Conservation (phyloP, 2,797 vertebrate genomes). For the Spinibarbus caldwelli region DNA sequence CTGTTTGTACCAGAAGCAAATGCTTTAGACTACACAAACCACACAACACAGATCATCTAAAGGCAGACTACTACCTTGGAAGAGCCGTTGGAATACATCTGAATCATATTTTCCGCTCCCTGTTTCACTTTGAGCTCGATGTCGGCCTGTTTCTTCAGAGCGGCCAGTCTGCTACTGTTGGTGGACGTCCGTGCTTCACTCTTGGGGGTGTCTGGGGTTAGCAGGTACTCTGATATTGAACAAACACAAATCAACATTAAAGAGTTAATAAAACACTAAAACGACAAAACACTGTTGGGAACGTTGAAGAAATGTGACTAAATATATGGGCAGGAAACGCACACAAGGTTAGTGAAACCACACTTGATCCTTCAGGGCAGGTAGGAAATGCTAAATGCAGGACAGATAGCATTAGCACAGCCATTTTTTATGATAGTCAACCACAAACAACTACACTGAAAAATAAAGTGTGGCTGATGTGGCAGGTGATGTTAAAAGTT, state of each 20-base stretch:
- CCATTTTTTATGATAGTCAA: neutral
- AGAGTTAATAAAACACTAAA: slow-evolving; percentile 15
- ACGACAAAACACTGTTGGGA: slow-evolving; percentile 1
- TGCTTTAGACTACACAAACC: no score
- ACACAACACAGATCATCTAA: neutral
- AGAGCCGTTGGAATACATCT: slow-evolving; percentile 90
- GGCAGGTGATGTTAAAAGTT: neutral
- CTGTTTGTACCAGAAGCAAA: no score
- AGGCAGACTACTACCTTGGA: slow-evolving; percentile 80
- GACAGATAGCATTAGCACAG: neutral
- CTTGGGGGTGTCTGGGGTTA: slow-evolving; percentile 87
- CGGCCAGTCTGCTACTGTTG: slow-evolving; percentile 81
- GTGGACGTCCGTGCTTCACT: slow-evolving; percentile 80
- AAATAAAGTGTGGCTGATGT: neutral
- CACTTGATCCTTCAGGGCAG: no score
- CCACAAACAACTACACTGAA: neutral
- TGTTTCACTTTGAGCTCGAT: slow-evolving; percentile 91
- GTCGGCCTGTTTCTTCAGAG: slow-evolving; percentile 88
- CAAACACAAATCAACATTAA: slow-evolving; percentile 33
- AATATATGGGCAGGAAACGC: neutral
- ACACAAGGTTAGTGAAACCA: neutral
- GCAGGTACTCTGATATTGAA: slow-evolving; percentile 78
- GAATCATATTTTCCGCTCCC: slow-evolving; percentile 91
- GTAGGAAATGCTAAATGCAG: slow-evolving; percentile 2
- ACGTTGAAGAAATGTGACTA: neutral